Percentiles rank a stretch among this genome's conserved stretches.
These are phyloP conservation scores for Miniopterus natalensis DNA, from an alignment of 2,113 vertebrate species.

Conservation along the genomic window DNA sequence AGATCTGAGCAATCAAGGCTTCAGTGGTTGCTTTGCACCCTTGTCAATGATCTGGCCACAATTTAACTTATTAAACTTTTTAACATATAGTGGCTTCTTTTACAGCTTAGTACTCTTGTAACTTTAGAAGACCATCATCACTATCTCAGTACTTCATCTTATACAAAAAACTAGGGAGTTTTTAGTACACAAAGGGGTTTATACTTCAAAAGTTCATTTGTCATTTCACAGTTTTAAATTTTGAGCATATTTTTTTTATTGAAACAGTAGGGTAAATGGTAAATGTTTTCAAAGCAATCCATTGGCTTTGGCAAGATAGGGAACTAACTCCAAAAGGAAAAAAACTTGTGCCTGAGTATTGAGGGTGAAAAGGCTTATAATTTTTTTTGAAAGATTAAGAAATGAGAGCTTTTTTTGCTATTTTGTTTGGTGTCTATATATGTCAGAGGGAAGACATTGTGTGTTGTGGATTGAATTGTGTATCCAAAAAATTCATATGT, in stretches of 20 bases:
- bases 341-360: background rate
- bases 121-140: background rate
- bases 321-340: background rate
- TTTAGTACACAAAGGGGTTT: background rate
- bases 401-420: background rate
- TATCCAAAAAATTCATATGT: background rate
- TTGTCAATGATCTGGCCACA: background rate
- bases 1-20: background rate
- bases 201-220: background rate
- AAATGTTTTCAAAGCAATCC: background rate
- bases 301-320: background rate
- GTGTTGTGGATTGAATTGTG: background rate
- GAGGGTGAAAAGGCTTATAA: background rate
- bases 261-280: background rate
- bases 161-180: background rate
- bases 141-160: background rate
- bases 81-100: background rate
- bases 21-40: background rate
- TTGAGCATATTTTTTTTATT: slow-evolving; percentile 49
- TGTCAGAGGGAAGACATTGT: background rate
- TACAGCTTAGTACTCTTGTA: background rate
- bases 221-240: slow-evolving; percentile 37
- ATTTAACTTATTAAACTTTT: background rate
- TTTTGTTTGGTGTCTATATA: background rate
- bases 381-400: background rate